Evolutionary conservation across 2,888 invertebrate genomes (phyloP), one percentile per base, ranked within the genome.

Genomic region (Onthophagus sagittarius): DNA sequence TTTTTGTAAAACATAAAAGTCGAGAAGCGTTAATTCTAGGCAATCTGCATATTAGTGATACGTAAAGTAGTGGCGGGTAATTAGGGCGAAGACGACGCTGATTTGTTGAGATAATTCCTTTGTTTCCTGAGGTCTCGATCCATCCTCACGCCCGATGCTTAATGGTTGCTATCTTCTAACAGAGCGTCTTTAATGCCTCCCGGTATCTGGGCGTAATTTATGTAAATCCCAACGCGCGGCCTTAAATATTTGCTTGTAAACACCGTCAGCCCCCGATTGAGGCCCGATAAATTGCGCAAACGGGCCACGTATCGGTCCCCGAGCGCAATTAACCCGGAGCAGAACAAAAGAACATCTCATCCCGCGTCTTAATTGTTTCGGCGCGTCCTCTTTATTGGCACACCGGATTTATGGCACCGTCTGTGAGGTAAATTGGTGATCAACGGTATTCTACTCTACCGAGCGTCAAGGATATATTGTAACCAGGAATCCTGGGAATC

Each of bases 341-440:
- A 72, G 53, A 64, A 73, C 69, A 72, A 72, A 70, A 65, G 70
- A 62, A 70, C 53, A 53, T 64, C 62, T 53, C 13, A 23, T 69
- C 70, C 31, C 31, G 63, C 71, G 65, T 53, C 63, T 67, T 77
- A 77, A 77, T 77, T 77, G 74, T 75, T 74, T 72, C 71, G 69
- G 70, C 74, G 70, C 72, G 70, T 72, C 71, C 74, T 73, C 78
- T 78, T 81, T 80, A 82, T 82, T 82, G 81, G 79, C 78, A 78
- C 75, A 73, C 74, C 79, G 80, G 81, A 84, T 84, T 83, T 83
- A 84, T 84, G 79, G 79, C 78, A 78, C 81, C 81, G 82, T 82
- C 81, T 84, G 83, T 83, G 83, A 80, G 83, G 83, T 83, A 84
- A 84, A 84, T 83, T 82, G 83, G 82, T 82, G 81, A 83, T 83